Base-by-base conservation (phyloP, 1,140 invertebrate species). In the Drosophila lowei region DNA sequence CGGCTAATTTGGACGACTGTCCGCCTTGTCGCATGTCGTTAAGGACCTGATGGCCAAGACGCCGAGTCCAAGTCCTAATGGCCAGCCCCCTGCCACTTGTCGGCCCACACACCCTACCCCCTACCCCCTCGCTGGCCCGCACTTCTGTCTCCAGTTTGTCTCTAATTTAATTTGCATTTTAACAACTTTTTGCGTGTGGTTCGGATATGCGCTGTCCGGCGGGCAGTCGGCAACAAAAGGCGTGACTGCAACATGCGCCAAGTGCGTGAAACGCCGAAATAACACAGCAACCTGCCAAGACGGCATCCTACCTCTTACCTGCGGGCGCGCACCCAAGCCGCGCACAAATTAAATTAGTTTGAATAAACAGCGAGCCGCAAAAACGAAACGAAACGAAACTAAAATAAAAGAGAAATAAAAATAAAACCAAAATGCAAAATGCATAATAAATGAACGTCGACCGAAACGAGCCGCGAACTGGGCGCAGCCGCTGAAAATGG, bases 111-210 rank as follows among this genome's bases (percentile, higher is more conserved):
- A 60, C 66, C 48, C 18, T 42, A 30, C 8, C 3, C 1, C 6
- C 6, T 6, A 6, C 6, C 0, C 21, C 21, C 21, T 3, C 3
- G 21, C 2, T 7, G 2, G 2, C 8, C 8, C 30, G 2, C 9
- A 34, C 47, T 48, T 21, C 55, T 63, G 66, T 44, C 75, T 41
- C 75, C 78, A 77, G 72, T 88, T 88, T 79, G 78, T 67, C 83
- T 88, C 78, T 88, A 88, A 88, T 88, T 88, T 88, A 88, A 88
- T 88, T 88, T 88, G 83, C 83, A 88, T 88, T 88, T 88, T 88
- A 88, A 88, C 83, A 88, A 88, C 83, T 88, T 88, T 88, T 88
- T 88, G 83, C 83, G 83, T 88, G 83, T 88, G 83, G 83, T 64
- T 86, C 47, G 56, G 63, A 55, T 68, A 48, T 68, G 63, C 50